phyloP scores from a whole-genome alignment of 92 coral and sea anemone species.

The Actinostola sp. region DNA sequence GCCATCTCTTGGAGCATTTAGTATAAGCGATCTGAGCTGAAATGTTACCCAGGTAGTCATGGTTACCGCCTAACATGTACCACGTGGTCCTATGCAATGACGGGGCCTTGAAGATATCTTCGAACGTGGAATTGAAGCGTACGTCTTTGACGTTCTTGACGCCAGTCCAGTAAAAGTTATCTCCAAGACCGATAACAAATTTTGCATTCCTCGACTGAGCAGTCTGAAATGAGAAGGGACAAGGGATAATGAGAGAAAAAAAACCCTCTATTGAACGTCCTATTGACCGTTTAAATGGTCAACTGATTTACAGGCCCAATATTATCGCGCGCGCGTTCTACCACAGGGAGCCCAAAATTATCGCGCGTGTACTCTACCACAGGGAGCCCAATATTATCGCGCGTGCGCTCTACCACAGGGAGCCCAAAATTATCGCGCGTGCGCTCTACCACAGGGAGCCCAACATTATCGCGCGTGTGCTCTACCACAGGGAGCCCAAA shows the following conservation, averaged over 20 bases:
- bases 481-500: too few relatives aligned
- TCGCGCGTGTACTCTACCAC: too few relatives aligned
- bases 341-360: too few relatives aligned
- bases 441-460: too few relatives aligned
- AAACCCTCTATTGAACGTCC: neutral
- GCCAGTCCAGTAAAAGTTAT: slow-evolving; percentile 92
- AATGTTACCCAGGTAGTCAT: slow-evolving; percentile 86
- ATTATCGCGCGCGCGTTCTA: too few relatives aligned
- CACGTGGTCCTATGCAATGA: slow-evolving; percentile 72
- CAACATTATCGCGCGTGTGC: too few relatives aligned
- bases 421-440: too few relatives aligned
- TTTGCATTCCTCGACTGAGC: slow-evolving; percentile 50
- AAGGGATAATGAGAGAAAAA: neutral
- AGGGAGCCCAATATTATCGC: too few relatives aligned
- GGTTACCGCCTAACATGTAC: slow-evolving; percentile 99
- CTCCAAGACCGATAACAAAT: slow-evolving; percentile 88
- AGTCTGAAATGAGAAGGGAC: slow-evolving; percentile 26
- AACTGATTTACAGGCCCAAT: too few relatives aligned
- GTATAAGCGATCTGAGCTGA: slow-evolving; percentile 94
- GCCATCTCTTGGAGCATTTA: slow-evolving; percentile 81
- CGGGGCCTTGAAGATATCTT: slow-evolving; percentile 69
- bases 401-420: too few relatives aligned
- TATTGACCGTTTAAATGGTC: too few relatives aligned
- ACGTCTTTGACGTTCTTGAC: slow-evolving; percentile 75
- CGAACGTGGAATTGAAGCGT: slow-evolving; percentile 77